A percentile compares a stretch with the other conserved stretches of the same genome.
phyloP scores from a whole-genome alignment of 2,113 vertebrate species.

The Glaucidium brasilianum region DNA sequence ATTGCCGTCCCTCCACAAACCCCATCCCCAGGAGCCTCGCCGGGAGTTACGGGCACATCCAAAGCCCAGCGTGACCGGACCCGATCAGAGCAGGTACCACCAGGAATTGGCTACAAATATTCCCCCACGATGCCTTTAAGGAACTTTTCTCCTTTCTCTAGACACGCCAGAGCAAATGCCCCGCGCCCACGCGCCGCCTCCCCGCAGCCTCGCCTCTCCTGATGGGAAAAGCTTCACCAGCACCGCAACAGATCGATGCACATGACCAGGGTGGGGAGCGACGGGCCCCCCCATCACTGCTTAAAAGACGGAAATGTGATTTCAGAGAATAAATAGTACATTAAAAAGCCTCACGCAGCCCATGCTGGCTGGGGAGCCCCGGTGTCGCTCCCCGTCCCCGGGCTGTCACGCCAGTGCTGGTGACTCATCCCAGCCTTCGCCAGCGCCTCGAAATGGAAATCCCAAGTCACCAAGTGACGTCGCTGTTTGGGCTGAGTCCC shows the following conservation, averaged over 20 bases:
- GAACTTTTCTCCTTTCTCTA: background rate
- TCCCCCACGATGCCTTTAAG: fast-evolving
- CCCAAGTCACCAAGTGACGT: background rate
- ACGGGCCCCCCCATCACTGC: fast-evolving
- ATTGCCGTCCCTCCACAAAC: background rate
- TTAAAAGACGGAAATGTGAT: fast-evolving
- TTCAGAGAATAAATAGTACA: background rate
- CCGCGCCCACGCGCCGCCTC: fast-evolving
- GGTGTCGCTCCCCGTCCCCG: fast-evolving
- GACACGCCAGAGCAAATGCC: no score
- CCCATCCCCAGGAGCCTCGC: background rate
- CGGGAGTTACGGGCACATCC: fast-evolving
- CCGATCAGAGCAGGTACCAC: fast-evolving
- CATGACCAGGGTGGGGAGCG: fast-evolving
- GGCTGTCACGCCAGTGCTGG: background rate
- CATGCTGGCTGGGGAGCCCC: background rate
- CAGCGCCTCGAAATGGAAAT: background rate
- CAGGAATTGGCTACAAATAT: background rate
- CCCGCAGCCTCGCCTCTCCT: fast-evolving
- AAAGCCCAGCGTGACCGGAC: fast-evolving
- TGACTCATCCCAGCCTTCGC: slow-evolving; percentile 29
- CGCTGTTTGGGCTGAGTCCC: background rate
- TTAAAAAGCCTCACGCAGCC: background rate
- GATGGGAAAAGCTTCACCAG: background rate
- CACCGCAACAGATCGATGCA: fast-evolving